These are phyloP conservation scores for Potamarius usumacintae DNA, from an alignment of 2,113 vertebrate species.

Conservation along the genomic window DNA sequence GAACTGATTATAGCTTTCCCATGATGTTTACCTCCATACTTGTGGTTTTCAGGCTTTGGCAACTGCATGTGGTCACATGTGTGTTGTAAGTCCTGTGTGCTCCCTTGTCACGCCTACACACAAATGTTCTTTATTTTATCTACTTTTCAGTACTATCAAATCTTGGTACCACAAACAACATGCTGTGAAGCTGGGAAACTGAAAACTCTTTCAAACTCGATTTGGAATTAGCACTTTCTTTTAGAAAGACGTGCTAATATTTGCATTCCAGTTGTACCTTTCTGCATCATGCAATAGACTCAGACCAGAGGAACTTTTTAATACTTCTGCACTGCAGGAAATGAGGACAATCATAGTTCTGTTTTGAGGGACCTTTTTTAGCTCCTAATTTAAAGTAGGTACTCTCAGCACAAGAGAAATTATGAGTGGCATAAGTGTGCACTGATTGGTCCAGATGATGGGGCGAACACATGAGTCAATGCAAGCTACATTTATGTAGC, in stretches of 20 bases:
- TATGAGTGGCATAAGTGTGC: too few species aligned
- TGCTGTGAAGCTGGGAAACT: not conserved
- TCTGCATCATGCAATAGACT: not conserved
- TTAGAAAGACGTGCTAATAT: not conserved
- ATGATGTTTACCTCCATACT: slow-evolving; percentile 32
- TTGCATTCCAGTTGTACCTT: not conserved
- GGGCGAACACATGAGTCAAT: too few species aligned
- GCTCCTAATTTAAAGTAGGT: too few species aligned
- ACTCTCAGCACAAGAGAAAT: too few species aligned
- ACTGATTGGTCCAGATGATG: too few species aligned
- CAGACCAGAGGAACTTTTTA: too few species aligned
- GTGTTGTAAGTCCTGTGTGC: not conserved
- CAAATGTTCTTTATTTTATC: not conserved
- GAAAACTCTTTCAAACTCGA: not conserved
- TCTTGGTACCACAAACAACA: not conserved
- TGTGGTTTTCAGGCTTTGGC: slow-evolving; percentile 16
- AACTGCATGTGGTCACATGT: slow-evolving; percentile 17
- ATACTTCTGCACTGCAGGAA: too few species aligned
- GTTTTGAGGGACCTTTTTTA: too few species aligned
- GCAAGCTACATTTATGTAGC: too few species aligned
- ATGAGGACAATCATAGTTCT: too few species aligned
- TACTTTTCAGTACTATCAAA: not conserved
- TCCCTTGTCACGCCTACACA: not conserved
- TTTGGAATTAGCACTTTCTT: not conserved
- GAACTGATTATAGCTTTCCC: slow-evolving; percentile 50